These are phyloP conservation scores for Mormyrops attenuatus DNA, from an alignment of 2,797 vertebrate species.

Conservation along the genomic window DNA sequence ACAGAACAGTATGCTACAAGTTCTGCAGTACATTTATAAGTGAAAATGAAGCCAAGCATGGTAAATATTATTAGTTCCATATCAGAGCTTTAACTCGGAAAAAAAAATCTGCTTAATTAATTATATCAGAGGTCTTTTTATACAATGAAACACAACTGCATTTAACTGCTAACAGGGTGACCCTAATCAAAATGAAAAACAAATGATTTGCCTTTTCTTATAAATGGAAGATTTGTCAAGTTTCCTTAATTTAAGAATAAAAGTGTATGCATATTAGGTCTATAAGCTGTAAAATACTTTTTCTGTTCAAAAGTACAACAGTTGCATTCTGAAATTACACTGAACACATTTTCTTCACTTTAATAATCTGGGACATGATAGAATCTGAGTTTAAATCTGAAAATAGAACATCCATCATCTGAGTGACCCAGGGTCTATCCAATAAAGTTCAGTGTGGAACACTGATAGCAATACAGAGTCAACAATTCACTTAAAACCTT, in stretches of 20 bases:
- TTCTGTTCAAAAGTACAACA: neutral
- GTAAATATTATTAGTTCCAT: neutral
- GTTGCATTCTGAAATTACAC: neutral
- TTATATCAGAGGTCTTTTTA: neutral
- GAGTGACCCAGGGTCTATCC: neutral
- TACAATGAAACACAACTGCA: neutral
- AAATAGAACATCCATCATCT: neutral
- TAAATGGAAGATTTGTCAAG: neutral
- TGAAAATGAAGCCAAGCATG: neutral
- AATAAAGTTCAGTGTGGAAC: neutral
- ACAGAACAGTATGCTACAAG: neutral
- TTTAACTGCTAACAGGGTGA: neutral
- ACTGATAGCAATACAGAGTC: neutral
- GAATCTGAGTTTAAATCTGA: neutral
- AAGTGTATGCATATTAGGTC: neutral
- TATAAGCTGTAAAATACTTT: neutral
- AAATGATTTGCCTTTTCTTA: neutral
- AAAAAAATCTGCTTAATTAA: neutral
- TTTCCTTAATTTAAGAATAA: neutral
- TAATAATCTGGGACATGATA: neutral
- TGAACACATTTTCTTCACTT: neutral
- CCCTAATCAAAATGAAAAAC: neutral
- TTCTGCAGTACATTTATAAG: neutral
- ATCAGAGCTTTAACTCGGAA: neutral
- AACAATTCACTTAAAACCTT: neutral